Conservation (phyloP, 1,140 invertebrate species). For the Neocloeon triangulifer region DNA sequence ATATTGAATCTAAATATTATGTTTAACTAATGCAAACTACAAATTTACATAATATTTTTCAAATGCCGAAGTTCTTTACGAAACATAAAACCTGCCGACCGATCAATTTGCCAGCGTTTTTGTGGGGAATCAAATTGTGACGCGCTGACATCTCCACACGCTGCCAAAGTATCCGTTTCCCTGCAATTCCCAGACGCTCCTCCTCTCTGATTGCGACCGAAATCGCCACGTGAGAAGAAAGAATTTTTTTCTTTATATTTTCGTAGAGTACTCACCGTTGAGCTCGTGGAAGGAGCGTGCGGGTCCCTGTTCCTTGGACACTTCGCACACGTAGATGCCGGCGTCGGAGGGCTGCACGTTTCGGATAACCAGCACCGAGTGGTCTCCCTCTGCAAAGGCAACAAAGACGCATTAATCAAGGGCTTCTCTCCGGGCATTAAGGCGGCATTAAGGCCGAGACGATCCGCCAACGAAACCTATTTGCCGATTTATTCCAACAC, state of each 20-base stretch:
- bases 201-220: background rate
- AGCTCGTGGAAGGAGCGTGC: slow-evolving; percentile 50
- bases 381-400: slow-evolving; percentile 36
- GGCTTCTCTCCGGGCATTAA: too few species aligned
- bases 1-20: too few species aligned
- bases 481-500: background rate
- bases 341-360: slow-evolving; percentile 37
- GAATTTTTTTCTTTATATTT: background rate
- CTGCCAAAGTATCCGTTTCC: background rate
- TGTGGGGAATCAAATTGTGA: too few species aligned
- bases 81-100: too few species aligned
- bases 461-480: background rate
- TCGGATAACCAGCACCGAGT: slow-evolving; percentile 63
- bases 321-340: slow-evolving; percentile 58
- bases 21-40: too few species aligned
- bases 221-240: background rate
- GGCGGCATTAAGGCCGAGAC: too few species aligned
- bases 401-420: background rate
- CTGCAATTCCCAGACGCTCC: background rate
- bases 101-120: too few species aligned
- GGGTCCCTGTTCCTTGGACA: slow-evolving; percentile 52
- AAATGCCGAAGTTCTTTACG: too few species aligned
- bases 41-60: too few species aligned
- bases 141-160: background rate
- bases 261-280: slow-evolving; percentile 26